Percentiles rank a stretch among this genome's conserved stretches.
Evolutionary conservation across 2,797 vertebrate species (phyloP).

Genomic region (Chaetophractus vellerosus): DNA sequence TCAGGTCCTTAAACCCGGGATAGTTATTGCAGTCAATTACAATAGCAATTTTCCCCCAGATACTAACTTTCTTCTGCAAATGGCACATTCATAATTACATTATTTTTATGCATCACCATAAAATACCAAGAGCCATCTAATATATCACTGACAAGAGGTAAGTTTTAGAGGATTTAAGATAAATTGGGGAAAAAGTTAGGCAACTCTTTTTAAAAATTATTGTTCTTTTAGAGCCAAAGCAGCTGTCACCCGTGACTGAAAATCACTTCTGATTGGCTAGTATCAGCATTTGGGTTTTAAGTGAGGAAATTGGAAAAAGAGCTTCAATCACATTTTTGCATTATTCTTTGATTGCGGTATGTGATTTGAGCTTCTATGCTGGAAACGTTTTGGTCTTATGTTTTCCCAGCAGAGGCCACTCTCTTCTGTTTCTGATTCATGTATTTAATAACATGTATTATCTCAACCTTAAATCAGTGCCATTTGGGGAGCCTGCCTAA

Average conservation of each 20-base stretch:
- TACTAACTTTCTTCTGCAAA: conserved; percentile 78
- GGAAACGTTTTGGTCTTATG: conserved; percentile 46
- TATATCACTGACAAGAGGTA: conserved; percentile 64
- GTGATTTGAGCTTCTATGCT: not conserved
- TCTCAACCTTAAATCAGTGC: conserved; percentile 23
- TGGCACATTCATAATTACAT: conserved; percentile 76
- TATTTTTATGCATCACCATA: conserved; percentile 76
- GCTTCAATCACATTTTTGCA: conserved; percentile 19
- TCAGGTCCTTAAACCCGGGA: conserved; percentile 57
- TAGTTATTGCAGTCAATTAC: conserved; percentile 77
- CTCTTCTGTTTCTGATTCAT: conserved; percentile 75
- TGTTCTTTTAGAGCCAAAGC: conserved; percentile 54
- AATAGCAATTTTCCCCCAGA: conserved; percentile 71
- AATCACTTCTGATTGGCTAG: conserved; percentile 41
- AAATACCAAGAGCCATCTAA: conserved; percentile 76
- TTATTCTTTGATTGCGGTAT: conserved; percentile 55
- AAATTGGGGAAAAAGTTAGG: conserved; percentile 70
- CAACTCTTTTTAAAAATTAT: conserved; percentile 6
- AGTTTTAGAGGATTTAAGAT: conserved; percentile 76
- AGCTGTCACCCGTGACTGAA: conserved; percentile 30
- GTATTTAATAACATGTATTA: conserved; percentile 56
- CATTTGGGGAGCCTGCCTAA: conserved; percentile 39
- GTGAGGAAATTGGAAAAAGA: conserved; percentile 6
- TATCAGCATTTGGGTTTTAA: conserved; percentile 32
- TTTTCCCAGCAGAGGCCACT: conserved; percentile 72